These are phyloP conservation scores for Anguilla megastoma DNA, from an alignment of 2,797 vertebrate genomes.

Conservation along the genomic window DNA sequence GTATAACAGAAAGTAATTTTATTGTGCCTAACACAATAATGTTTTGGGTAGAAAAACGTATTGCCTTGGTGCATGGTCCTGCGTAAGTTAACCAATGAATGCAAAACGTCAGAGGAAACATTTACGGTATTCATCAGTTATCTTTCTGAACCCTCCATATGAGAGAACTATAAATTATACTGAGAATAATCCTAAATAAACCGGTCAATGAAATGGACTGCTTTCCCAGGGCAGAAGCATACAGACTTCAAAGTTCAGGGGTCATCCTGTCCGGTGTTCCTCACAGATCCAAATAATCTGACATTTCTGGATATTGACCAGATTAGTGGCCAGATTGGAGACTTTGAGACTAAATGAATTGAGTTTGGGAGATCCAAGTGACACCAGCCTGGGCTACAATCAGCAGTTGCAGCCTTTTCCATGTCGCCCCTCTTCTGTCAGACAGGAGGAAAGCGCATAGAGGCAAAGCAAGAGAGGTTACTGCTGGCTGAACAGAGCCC, in stretches of 20 bases:
- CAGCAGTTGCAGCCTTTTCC: neutral
- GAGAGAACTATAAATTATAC: neutral
- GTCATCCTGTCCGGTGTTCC: neutral
- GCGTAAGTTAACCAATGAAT: neutral
- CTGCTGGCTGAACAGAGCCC: neutral
- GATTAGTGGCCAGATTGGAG: neutral
- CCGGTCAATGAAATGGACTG: neutral
- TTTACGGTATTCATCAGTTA: neutral
- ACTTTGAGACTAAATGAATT: neutral
- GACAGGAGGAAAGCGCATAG: neutral
- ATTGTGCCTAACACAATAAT: neutral
- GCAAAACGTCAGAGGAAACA: neutral
- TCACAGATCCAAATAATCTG: neutral
- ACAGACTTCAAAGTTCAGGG: neutral
- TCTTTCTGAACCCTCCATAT: neutral
- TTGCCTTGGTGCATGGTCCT: neutral
- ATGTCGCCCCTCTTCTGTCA: neutral
- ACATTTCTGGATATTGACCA: neutral
- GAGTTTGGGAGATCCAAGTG: neutral
- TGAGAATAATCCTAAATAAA: neutral
- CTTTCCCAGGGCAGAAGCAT: constrained; percentile 33
- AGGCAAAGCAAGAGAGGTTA: neutral
- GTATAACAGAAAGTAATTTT: neutral
- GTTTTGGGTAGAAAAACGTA: neutral
- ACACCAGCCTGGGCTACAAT: constrained; percentile 16